Base-by-base conservation (phyloP, 2,888 invertebrate genomes). In the Leucoptera coffeella region DNA sequence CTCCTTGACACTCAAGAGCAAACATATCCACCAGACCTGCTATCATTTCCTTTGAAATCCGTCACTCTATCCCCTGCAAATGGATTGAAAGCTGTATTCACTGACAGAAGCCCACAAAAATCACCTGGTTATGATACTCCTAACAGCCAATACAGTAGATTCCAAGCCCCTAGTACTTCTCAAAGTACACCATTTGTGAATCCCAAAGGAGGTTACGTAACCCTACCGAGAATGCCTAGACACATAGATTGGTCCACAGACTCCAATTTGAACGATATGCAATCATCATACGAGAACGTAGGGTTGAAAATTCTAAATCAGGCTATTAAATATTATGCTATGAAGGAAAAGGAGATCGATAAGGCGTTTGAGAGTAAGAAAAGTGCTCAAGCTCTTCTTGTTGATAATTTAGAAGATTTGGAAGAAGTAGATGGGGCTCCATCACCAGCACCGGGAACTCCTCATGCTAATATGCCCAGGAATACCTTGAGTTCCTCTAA, bases 231-330 rank as follows among this genome's bases (percentile, higher is more conserved):
- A 37, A 74, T 85, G 44, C 89, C 88, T 1, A 71, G 86, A 31
- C 77, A 79, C 1, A 77, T 77, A 3, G 82, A 80, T 41, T 81
- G 84, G 76, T 77, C 77, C 67, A 43, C 77, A 60, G 40, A 80
- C 51, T 36, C 60, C 54, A 29, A 59, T 58, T 14, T 64, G 45
- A 33, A 52, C 29, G 50, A 74, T 2, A 60, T 65, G 1, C 56
- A 73, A 35, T 50, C 47, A 1, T 57, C 54, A 3, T 90, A 90
- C 47, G 91, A 91, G 43, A 86, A 86, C 40, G 73, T 91, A 23
- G 90, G 90, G 0, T 71, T 82, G 30, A 78, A 88, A 27, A 80
- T 89, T n/a, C 87, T 90, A n/a, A 85, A 82, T 1, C 81, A 85
- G 29, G 87, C 89, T 11, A 84, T 81, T 28, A 85, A 84, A 14